These are phyloP conservation scores for Willisornis vidua DNA, from an alignment of 2,113 vertebrate genomes.

Conservation along the genomic window DNA sequence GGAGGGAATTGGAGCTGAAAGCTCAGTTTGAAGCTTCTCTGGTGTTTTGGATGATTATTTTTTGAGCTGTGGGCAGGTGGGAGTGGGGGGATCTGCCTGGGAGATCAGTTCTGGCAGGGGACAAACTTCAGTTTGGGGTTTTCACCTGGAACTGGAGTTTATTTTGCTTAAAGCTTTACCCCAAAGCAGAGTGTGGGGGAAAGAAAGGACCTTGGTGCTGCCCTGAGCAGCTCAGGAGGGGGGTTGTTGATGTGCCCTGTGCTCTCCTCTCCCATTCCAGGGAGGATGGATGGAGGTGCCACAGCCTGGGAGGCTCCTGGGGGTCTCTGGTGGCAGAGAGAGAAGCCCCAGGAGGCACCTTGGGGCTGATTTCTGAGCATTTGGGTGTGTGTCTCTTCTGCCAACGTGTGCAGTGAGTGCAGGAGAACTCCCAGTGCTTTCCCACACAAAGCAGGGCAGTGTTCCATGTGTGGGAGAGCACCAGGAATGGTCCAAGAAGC, in stretches of 20 bases:
- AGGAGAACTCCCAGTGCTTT: neutral
- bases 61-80: neutral
- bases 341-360: fast-evolving
- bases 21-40: neutral
- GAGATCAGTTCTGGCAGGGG: neutral
- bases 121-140: fast-evolving
- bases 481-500: neutral
- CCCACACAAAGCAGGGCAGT: neutral
- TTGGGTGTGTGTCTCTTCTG: neutral
- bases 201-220: neutral
- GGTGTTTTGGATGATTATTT: neutral
- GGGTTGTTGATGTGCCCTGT: neutral
- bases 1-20: neutral
- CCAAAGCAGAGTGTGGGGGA: neutral
- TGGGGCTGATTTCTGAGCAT: neutral
- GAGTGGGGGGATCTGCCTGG: neutral
- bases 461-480: neutral
- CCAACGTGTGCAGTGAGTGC: neutral
- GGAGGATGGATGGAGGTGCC: neutral
- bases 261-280: neutral
- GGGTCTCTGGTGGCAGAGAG: neutral
- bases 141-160: fast-evolving
- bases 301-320: neutral
- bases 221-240: neutral
- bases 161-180: neutral